phyloP scores from a whole-genome alignment of 2,113 vertebrate genomes.

The Microcebus ravelobensis region DNA sequence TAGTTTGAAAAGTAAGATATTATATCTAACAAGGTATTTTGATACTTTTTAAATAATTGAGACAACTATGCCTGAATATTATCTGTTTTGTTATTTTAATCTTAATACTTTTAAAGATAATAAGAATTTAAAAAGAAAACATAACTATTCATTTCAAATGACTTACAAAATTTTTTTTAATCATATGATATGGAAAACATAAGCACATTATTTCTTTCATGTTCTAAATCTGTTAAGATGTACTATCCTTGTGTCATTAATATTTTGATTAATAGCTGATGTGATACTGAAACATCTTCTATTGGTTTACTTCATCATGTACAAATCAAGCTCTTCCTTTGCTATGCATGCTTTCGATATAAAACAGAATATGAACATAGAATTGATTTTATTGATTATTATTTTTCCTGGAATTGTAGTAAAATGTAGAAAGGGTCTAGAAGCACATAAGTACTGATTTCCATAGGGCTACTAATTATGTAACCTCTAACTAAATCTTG shows the following conservation, averaged over 20 bases:
- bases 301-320: neutral
- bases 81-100: constrained; percentile 34
- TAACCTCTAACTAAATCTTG: neutral
- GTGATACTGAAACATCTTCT: neutral
- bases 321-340: neutral
- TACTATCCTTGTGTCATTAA: constrained; percentile 25
- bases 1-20: neutral
- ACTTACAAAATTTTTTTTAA: constrained; percentile 35
- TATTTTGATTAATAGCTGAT: neutral
- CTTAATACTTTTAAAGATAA: constrained; percentile 46
- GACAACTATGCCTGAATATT: neutral
- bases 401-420: neutral
- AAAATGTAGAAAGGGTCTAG: neutral
- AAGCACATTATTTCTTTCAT: neutral
- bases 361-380: neutral
- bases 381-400: constrained; percentile 18
- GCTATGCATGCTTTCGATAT: neutral
- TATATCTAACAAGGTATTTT: neutral
- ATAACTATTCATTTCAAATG: neutral
- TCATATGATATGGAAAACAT: neutral
- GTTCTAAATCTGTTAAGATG: neutral
- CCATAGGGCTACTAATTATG: neutral
- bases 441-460: neutral
- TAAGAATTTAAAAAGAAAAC: neutral
- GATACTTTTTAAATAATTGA: neutral